These are phyloP conservation scores for Sebastes minor DNA, from an alignment of 2,797 vertebrate species.

Conservation along the genomic window DNA sequence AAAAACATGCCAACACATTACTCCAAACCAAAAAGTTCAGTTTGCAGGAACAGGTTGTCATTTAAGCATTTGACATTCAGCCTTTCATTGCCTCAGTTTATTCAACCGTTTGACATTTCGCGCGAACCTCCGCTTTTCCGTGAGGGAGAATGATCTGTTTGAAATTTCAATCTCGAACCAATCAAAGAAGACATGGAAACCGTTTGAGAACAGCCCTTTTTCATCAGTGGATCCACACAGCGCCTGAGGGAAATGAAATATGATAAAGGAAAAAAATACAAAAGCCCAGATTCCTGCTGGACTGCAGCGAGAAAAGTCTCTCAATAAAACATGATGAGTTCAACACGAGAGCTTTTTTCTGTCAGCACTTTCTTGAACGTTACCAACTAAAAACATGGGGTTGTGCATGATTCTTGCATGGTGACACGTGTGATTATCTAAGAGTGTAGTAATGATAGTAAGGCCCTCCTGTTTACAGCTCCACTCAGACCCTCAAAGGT, in stretches of 20 bases:
- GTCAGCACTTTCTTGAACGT: neutral
- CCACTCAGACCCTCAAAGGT: conserved; percentile 10
- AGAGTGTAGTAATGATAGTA: conserved; percentile 10
- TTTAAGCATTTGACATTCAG: conserved; percentile 10
- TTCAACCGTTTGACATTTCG: conserved; percentile 45
- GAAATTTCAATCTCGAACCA: conserved; percentile 58
- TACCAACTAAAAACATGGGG: neutral
- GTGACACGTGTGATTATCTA: conserved; percentile 16
- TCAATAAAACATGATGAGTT: conserved; percentile 38
- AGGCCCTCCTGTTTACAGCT: conserved; percentile 14
- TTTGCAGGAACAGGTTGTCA: conserved; percentile 5
- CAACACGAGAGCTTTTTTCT: neutral
- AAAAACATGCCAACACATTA: neutral
- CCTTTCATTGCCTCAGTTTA: conserved; percentile 33
- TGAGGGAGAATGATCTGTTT: conserved; percentile 43
- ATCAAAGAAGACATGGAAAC: conserved; percentile 56
- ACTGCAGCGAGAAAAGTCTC: conserved; percentile 26
- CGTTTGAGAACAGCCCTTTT: conserved; percentile 45
- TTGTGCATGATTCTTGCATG: neutral
- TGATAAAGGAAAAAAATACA: conserved; percentile 24
- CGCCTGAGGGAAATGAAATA: conserved; percentile 29
- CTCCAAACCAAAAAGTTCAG: neutral
- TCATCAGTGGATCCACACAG: conserved; percentile 9
- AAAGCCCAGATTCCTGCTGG: conserved; percentile 2
- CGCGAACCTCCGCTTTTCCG: neutral